These are phyloP conservation scores for Coleophora flavipennella DNA, from an alignment of 2,888 invertebrate genomes.

Conservation along the genomic window DNA sequence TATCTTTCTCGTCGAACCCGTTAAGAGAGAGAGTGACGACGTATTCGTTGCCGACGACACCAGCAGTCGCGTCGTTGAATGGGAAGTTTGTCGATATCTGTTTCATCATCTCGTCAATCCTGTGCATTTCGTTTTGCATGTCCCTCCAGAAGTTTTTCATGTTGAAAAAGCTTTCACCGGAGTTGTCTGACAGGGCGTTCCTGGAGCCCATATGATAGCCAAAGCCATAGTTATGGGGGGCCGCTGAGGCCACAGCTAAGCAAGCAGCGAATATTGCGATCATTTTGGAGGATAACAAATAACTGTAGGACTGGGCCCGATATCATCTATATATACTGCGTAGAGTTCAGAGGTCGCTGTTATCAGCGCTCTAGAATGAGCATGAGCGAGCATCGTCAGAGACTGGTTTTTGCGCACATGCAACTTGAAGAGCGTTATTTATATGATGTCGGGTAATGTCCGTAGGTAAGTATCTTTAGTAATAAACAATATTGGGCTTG, in stretches of 20 bases:
- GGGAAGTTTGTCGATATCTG: constrained; percentile 38
- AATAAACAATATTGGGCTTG: too few relatives aligned
- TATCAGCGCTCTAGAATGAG: constrained; percentile 33
- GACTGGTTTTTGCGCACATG: neutral
- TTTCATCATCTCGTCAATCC: constrained; percentile 34
- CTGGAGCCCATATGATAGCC: constrained; percentile 4
- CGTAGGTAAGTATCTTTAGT: too few relatives aligned
- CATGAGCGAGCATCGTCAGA: neutral
- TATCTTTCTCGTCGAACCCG: constrained; percentile 47
- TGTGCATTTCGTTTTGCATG: constrained; percentile 31
- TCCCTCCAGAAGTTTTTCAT: constrained; percentile 41
- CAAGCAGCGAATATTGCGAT: constrained; percentile 30
- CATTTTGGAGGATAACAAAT: constrained; percentile 22
- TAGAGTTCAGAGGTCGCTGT: constrained; percentile 37
- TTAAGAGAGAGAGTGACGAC: constrained; percentile 34
- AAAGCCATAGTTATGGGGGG: constrained; percentile 24
- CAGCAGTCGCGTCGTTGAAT: constrained; percentile 19
- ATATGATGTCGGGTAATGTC: too few relatives aligned
- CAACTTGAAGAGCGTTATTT: too few relatives aligned
- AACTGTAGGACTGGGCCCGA: too few relatives aligned
- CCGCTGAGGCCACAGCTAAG: constrained; percentile 30
- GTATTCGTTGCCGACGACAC: constrained; percentile 38
- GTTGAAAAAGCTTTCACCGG: constrained; percentile 36
- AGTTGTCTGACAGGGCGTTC: constrained; percentile 13
- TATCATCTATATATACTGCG: constrained; percentile 1